A percentile compares a stretch with the other conserved stretches of the same genome.
These are phyloP conservation scores for Bombyx mori DNA, from an alignment of 1,140 invertebrate genomes.

Conservation along the genomic window DNA sequence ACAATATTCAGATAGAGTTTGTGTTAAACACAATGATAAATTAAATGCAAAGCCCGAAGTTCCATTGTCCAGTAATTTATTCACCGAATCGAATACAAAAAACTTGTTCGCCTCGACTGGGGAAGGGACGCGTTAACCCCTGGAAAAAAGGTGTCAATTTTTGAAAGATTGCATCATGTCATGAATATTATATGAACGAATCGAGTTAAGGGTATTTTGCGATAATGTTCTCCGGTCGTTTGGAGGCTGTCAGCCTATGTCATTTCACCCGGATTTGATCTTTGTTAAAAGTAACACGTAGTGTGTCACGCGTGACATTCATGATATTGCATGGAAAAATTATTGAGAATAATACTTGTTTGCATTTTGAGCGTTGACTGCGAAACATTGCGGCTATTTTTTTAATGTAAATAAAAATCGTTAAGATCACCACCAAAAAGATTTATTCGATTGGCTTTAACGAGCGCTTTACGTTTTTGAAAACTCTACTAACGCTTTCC, in stretches of 20 bases:
- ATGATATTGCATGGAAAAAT: conserved; percentile 55
- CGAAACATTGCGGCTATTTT: too few relatives aligned
- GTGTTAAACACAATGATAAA: conserved; percentile 19
- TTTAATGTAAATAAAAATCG: too few relatives aligned
- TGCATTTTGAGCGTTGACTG: conserved; percentile 5
- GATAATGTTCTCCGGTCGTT: conserved; percentile 65
- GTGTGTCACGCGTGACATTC: conserved; percentile 42
- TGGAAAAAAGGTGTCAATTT: conserved; percentile 65
- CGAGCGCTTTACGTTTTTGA: too few relatives aligned
- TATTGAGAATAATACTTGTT: conserved; percentile 16
- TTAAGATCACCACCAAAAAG: too few relatives aligned
- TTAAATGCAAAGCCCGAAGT: conserved; percentile 38
- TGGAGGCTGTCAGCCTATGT: conserved; percentile 67
- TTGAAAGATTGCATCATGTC: conserved; percentile 68
- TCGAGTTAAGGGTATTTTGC: conserved; percentile 68
- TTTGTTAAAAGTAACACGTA: conserved; percentile 70
- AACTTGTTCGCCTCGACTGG: conserved; percentile 49
- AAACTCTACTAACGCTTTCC: too few relatives aligned
- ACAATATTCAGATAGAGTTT: not conserved
- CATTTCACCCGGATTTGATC: conserved; percentile 67
- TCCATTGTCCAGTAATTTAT: conserved; percentile 52
- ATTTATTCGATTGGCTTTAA: too few relatives aligned
- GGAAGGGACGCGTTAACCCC: conserved; percentile 30
- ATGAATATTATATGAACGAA: conserved; percentile 70
- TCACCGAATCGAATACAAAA: conserved; percentile 59